phyloP scores from a whole-genome alignment of 1,140 invertebrate genomes.

The Procambarus virginalis region DNA sequence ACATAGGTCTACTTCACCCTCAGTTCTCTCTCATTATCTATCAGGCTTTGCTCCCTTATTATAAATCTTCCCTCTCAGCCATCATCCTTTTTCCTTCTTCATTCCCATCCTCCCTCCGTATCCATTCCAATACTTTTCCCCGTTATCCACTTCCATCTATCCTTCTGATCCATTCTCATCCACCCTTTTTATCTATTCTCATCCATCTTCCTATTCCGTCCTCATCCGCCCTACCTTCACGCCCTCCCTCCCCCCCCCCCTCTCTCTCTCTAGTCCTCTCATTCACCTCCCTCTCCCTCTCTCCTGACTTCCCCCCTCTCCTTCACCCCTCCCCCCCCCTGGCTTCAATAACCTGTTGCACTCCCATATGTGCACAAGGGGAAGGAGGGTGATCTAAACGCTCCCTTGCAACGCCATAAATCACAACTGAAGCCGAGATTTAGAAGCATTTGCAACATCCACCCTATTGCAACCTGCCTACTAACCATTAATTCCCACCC shows the following conservation, averaged over 20 bases:
- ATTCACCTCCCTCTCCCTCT: background rate
- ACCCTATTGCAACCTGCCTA: too few species aligned
- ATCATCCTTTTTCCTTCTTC: background rate
- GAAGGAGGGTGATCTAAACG: background rate
- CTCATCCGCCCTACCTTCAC: background rate
- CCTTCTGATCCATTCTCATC: too few species aligned
- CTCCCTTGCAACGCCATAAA: background rate
- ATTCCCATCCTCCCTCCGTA: background rate
- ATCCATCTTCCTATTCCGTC: background rate
- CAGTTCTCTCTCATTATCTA: too few species aligned
- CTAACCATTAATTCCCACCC: too few species aligned
- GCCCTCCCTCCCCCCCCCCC: background rate
- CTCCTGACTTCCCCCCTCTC: background rate
- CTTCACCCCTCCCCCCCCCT: background rate
- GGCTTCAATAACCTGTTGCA: conserved; percentile 4
- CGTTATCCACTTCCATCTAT: background rate
- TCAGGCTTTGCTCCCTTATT: too few species aligned
- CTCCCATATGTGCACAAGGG: background rate
- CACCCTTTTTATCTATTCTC: background rate
- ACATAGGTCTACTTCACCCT: too few species aligned
- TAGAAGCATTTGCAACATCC: background rate
- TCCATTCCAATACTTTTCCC: background rate
- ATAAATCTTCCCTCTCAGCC: too few species aligned
- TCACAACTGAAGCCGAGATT: background rate
- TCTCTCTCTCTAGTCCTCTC: background rate